phyloP scores from a whole-genome alignment of 1,140 invertebrate species.

The Cydia fagiglandana region DNA sequence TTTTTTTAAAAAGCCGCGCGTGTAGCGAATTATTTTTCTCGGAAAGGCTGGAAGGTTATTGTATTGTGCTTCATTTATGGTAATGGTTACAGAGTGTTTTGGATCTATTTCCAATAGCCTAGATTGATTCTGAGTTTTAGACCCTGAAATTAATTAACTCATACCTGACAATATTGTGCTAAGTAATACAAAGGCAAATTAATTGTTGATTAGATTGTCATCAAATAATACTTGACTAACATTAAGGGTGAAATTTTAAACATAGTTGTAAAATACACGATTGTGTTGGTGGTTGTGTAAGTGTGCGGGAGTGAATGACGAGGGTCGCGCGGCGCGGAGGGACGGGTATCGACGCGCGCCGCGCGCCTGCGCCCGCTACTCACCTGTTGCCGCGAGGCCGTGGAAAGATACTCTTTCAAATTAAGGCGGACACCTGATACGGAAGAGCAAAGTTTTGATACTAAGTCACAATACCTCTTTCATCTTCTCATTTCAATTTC shows the following conservation, averaged over 20 bases:
- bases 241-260: slow-evolving; percentile 34
- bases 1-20: not conserved
- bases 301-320: slow-evolving; percentile 54
- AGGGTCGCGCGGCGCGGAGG: slow-evolving; percentile 41
- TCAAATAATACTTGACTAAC: not conserved
- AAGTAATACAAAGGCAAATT: not conserved
- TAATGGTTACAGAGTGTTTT: not conserved
- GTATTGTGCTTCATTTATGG: not conserved
- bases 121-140: not conserved
- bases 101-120: not conserved
- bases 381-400: slow-evolving; percentile 74
- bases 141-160: not conserved
- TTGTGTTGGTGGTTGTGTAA: slow-evolving; percentile 58
- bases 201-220: not conserved
- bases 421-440: slow-evolving; percentile 73
- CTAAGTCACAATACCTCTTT: slow-evolving; percentile 22
- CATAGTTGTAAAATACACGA: slow-evolving; percentile 38
- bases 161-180: not conserved
- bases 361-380: slow-evolving; percentile 64
- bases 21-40: slow-evolving; percentile 15
- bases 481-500: not conserved
- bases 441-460: slow-evolving; percentile 54
- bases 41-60: not conserved
- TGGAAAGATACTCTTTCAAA: slow-evolving; percentile 76
- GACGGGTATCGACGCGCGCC: slow-evolving; percentile 69